A percentile compares a stretch with the other conserved stretches of the same genome.
phyloP scores from a whole-genome alignment of 2,113 vertebrate genomes.

The Epinephelus fuscoguttatus region DNA sequence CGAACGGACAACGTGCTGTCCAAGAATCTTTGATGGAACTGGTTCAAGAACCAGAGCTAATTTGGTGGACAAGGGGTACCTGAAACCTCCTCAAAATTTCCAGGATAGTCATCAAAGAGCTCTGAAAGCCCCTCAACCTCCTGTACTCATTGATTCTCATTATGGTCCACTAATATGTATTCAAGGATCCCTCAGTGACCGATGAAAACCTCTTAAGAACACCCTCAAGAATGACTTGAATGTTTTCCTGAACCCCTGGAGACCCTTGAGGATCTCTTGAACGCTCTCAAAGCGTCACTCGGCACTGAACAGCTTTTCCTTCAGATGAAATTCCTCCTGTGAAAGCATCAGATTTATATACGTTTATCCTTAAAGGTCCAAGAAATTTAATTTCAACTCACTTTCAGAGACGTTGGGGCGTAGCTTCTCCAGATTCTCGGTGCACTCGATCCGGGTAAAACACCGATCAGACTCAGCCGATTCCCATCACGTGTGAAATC shows the following conservation, averaged over 20 bases:
- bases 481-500: slow-evolving; percentile 85
- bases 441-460: slow-evolving; percentile 8
- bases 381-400: slow-evolving; percentile 32
- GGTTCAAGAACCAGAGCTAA: no score
- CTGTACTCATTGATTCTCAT: neutral
- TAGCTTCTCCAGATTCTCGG: slow-evolving; percentile 84
- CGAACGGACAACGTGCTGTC: no score
- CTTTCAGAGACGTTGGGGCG: slow-evolving; percentile 78
- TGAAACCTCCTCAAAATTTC: neutral
- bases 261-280: neutral
- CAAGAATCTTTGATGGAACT: no score
- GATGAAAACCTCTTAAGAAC: neutral
- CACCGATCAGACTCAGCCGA: slow-evolving; percentile 72
- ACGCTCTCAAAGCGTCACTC: neutral
- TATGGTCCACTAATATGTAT: neutral
- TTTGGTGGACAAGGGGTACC: no score
- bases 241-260: neutral
- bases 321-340: neutral
- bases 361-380: no score
- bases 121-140: neutral
- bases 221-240: neutral
- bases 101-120: neutral
- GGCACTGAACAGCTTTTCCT: neutral
- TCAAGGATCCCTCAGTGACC: neutral
- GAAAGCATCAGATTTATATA: no score